Percentiles rank a stretch among this genome's conserved stretches.
Conservation (phyloP, 2,888 invertebrate genomes). For the Mechanitis messenoides region DNA sequence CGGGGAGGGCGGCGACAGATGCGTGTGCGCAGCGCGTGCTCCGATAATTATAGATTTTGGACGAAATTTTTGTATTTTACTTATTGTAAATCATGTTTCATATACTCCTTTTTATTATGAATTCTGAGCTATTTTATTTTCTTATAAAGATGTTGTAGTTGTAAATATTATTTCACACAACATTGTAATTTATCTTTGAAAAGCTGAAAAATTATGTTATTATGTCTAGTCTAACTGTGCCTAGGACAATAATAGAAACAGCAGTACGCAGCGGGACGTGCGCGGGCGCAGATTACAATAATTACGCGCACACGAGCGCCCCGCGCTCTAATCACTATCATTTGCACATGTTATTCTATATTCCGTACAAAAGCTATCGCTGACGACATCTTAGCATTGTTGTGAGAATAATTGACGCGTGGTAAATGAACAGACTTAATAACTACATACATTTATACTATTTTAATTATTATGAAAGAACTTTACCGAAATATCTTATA, state of each 20-base stretch:
- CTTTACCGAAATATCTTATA: neutral
- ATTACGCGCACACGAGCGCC: constrained; percentile 69
- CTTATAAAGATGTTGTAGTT: neutral
- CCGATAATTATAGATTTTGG: constrained; percentile 3
- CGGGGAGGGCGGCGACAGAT: constrained; percentile 55
- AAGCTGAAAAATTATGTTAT: constrained; percentile 3
- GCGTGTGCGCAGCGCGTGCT: constrained; percentile 53
- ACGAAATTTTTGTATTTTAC: neutral
- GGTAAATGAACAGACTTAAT: constrained; percentile 14
- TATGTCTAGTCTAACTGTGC: neutral
- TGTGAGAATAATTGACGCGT: constrained; percentile 25
- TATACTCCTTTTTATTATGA: no score
- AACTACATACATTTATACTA: constrained; percentile 7
- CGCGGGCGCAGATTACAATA: constrained; percentile 62
- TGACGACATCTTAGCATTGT: constrained; percentile 50
- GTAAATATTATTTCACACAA: neutral
- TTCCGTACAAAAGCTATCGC: constrained; percentile 64
- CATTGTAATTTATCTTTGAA: neutral
- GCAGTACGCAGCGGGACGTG: constrained; percentile 34
- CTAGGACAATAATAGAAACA: constrained; percentile 32
- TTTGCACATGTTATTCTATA: constrained; percentile 73
- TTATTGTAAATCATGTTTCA: no score
- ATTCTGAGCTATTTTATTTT: no score
- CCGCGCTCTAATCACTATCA: constrained; percentile 69
- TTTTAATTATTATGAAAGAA: neutral